Conservation (phyloP, 2,797 vertebrate genomes). For the Somateria mollissima region DNA sequence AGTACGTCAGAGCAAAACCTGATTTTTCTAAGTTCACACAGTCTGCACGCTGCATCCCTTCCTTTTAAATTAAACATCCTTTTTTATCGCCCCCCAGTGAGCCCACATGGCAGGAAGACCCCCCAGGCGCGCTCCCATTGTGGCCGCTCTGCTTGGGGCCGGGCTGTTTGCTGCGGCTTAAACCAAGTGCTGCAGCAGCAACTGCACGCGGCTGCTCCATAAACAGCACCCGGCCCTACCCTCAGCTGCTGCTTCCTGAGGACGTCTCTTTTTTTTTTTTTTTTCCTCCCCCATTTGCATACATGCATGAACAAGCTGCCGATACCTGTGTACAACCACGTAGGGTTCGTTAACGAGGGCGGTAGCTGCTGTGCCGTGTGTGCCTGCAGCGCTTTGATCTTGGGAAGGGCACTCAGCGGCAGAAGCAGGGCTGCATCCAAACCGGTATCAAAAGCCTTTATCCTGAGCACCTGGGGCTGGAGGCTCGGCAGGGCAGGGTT, state of each 20-base stretch:
- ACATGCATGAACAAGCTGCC: neutral
- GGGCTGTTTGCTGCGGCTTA: neutral
- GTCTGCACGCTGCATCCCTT: neutral
- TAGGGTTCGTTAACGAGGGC: neutral
- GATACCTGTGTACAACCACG: rapidly evolving
- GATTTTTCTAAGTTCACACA: conserved; percentile 16
- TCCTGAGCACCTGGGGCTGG: conserved; percentile 5
- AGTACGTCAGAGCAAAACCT: neutral
- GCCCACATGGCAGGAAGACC: neutral
- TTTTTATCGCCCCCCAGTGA: neutral
- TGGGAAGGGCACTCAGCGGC: neutral
- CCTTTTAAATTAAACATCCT: conserved; percentile 44
- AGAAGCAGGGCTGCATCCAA: neutral
- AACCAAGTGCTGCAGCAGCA: neutral
- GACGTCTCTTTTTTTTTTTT: neutral
- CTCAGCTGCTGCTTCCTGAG: neutral
- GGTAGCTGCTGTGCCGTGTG: neutral
- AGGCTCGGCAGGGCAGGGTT: neutral
- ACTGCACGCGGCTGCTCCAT: neutral
- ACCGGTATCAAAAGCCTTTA: neutral
- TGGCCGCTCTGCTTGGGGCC: neutral
- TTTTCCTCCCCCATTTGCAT: neutral
- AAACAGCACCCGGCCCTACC: neutral
- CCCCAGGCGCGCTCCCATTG: neutral
- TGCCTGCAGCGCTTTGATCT: conserved; percentile 31